Evolutionary conservation across 2,797 vertebrate genomes (phyloP).

Genomic region (Tachyglossus aculeatus): DNA sequence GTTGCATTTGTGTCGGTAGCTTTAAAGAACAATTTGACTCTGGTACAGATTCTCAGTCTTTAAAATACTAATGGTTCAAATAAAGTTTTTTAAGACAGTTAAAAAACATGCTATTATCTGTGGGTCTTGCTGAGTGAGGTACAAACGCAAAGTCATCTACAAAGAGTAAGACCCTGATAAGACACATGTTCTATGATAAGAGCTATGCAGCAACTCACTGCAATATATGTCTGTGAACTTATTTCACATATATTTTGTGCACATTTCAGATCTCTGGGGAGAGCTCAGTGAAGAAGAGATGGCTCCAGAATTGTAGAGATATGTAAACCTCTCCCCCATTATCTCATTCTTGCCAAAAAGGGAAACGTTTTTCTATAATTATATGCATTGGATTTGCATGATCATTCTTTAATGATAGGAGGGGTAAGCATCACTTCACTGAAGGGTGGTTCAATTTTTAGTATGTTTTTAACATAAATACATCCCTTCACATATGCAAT

Average conservation of each 20-base stretch:
- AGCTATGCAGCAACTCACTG: not conserved
- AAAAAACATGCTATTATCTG: not conserved
- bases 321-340: not conserved
- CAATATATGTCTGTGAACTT: too few species aligned
- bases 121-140: not conserved
- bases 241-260: too few species aligned
- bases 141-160: not conserved
- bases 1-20: too few species aligned
- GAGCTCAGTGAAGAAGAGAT: not conserved
- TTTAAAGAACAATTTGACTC: too few species aligned
- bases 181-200: not conserved
- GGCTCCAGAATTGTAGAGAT: not conserved
- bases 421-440: not conserved
- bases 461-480: not conserved
- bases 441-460: not conserved
- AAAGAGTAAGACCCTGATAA: not conserved
- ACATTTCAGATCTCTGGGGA: constrained; percentile 36
- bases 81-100: not conserved
- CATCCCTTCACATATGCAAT: not conserved
- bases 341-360: not conserved
- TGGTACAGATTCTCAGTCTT: not conserved
- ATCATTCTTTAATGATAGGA: not conserved
- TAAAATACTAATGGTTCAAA: not conserved
- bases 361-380: constrained; percentile 46
- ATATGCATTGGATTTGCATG: not conserved